A percentile compares a stretch with the other conserved stretches of the same genome.
phyloP scores from a whole-genome alignment of 2,113 vertebrate genomes.

The Saguinus midas region DNA sequence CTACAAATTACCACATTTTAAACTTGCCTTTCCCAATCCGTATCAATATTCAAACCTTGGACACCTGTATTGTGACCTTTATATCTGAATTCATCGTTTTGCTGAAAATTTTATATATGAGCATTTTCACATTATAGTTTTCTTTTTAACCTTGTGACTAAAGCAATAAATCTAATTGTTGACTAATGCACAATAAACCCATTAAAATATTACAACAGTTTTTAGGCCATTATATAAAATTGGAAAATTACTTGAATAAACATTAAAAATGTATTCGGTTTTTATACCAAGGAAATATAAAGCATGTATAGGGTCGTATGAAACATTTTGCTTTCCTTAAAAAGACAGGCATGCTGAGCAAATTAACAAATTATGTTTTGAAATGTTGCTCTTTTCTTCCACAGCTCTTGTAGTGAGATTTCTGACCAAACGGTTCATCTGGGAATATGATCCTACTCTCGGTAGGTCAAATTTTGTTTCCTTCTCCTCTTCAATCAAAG shows the following conservation, averaged over 20 bases:
- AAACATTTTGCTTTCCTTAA: not conserved
- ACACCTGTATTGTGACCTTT: not conserved
- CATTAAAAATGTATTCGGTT: not conserved
- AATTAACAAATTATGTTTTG: not conserved
- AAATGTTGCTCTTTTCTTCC: slow-evolving; percentile 62
- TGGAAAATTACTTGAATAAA: not conserved
- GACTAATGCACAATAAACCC: not conserved
- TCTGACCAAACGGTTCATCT: slow-evolving; percentile 98
- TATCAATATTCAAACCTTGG: not conserved
- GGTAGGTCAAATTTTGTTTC: slow-evolving; percentile 85
- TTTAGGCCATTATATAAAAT: not conserved
- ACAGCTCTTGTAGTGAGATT: slow-evolving; percentile 97
- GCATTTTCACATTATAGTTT: not conserved
- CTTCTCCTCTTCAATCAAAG: not conserved
- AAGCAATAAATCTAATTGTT: not conserved
- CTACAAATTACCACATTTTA: not conserved
- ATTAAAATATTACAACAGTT: not conserved
- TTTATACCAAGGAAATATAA: not conserved
- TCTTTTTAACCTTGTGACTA: not conserved
- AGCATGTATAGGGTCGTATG: not conserved
- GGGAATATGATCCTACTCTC: slow-evolving; percentile 98
- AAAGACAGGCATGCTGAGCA: not conserved
- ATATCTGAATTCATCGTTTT: not conserved
- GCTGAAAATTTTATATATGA: not conserved
- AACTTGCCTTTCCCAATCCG: not conserved